Percentiles rank a stretch among this genome's conserved stretches.
These are phyloP conservation scores for Corythornis vintsioides DNA, from an alignment of 2,113 vertebrate genomes.

Conservation along the genomic window DNA sequence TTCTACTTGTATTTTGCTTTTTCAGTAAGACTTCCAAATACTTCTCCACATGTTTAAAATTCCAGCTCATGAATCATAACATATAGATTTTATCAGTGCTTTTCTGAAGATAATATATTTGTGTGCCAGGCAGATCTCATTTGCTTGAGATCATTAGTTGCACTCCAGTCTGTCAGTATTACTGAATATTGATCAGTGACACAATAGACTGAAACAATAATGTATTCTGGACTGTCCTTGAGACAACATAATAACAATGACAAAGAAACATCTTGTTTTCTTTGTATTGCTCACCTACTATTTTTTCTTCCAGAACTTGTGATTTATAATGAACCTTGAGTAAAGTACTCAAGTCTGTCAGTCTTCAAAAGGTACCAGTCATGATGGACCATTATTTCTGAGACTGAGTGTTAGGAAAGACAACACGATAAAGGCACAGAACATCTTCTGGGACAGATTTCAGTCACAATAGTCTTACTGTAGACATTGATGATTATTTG, in stretches of 20 bases:
- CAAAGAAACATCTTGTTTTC: constrained; percentile 31
- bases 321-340: constrained; percentile 34
- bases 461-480: not conserved
- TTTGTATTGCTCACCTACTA: not conserved
- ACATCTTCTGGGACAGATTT: constrained; percentile 32
- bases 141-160: constrained; percentile 8
- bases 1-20: not conserved
- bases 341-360: constrained; percentile 26
- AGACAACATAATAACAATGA: not conserved
- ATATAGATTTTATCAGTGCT: not conserved
- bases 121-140: not conserved
- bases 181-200: constrained; percentile 44
- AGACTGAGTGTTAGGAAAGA: not conserved
- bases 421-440: not conserved
- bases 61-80: not conserved
- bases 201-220: not conserved
- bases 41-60: not conserved
- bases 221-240: constrained; percentile 19
- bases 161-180: not conserved
- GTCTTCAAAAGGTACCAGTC: not conserved
- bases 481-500: constrained; percentile 15
- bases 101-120: not conserved
- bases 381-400: constrained; percentile 22
- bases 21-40: not conserved
- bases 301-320: constrained; percentile 6